Conservation (phyloP, 2,888 invertebrate species). For the Acheta domesticus region DNA sequence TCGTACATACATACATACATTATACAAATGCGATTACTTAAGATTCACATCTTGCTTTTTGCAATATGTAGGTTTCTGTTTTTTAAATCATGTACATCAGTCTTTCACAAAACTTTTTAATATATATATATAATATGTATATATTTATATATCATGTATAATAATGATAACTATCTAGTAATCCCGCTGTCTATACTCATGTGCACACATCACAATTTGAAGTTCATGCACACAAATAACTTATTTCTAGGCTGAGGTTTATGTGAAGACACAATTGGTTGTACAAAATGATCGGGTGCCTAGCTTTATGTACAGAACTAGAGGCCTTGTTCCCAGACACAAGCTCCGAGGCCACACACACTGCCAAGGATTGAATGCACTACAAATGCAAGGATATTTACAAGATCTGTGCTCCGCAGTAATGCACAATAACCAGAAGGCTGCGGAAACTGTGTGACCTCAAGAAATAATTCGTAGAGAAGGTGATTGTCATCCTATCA, state of each 20-base stretch:
- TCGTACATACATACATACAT: conserved; percentile 33
- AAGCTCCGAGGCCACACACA: not conserved
- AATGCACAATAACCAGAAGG: not conserved
- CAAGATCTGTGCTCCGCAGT: no score
- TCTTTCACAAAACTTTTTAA: conserved; percentile 38
- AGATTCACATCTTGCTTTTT: conserved; percentile 32
- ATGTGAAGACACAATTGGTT: conserved; percentile 11
- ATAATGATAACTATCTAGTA: conserved; percentile 23
- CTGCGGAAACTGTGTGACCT: not conserved
- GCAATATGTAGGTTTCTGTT: conserved; percentile 36
- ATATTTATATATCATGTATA: conserved; percentile 30
- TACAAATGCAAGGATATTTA: no score
- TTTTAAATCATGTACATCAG: conserved; percentile 39
- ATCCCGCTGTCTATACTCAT: conserved; percentile 19
- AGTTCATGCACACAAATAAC: conserved; percentile 21
- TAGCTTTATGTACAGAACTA: conserved; percentile 6
- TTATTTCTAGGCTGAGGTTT: conserved; percentile 10
- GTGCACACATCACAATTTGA: conserved; percentile 20
- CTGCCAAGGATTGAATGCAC: not conserved
- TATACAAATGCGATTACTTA: conserved; percentile 36
- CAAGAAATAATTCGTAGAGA: conserved; percentile 9
- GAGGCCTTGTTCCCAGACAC: conserved; percentile 3
- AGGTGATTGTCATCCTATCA: conserved; percentile 9
- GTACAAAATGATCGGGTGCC: conserved; percentile 18
- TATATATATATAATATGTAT: conserved; percentile 33